Base-by-base conservation (phyloP, 2,888 invertebrate genomes). In the Aporophyla nigra region DNA sequence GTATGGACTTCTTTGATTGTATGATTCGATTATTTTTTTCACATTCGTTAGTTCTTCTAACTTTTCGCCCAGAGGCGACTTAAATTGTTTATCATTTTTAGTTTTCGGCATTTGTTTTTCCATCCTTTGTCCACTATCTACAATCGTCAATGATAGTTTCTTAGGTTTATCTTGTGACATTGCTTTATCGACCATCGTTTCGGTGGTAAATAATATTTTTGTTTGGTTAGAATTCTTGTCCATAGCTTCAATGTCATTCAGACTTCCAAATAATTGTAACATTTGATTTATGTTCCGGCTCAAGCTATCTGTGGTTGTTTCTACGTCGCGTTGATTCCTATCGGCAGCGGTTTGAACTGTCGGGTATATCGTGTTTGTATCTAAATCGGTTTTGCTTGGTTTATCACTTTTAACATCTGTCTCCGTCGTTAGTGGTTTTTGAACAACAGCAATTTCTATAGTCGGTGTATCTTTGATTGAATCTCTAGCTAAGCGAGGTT, bases 231-330 rank as follows among this genome's bases (percentile, higher is more conserved):
- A 46, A 33, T 70, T 63, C 16, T 68, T 43, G 74, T 65, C 87
- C 76, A 33, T 85, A 33, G 68, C 73, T 75, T 87, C 80, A n/a
- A 84, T 65, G 4, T 86, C 85, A 59, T 87, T 78, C 0, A 87
- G 43, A 58, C 82, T 88, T 9, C 85, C 86, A 27, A 91, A 82
- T 70, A 92, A 76, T 74, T 89, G 90, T 19, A 91, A 82, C 0
- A 93, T 84, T 65, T 91, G 87, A 62, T 90, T 87, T 24, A 93
- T 89, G 71, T 91, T 87, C 27, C 83, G 49, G 43, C 74, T 87
- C 53, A 90, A 40, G 19, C 21, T 65, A 12, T 86, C 86, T 40
- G 75, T 74, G 0, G 78, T 73, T 10, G 65, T 40, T 40, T 72
- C 81, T 51, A 40, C 21, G 0, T 67, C 62, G 0, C 71, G 61